Conservation (phyloP, 2,113 vertebrate species). For the cat (Felis catus) region F.catus_Fca126_mat1.0 CM031419.1:103729501-103730000, state of each 20-base stretch:
- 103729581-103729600: not conserved
- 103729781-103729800: not conserved
- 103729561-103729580: not conserved
- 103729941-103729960: conserved; percentile 5
- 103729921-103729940: not conserved
- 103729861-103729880: not conserved
- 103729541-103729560: not conserved
- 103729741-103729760: not conserved
- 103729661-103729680: not conserved
- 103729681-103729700: not conserved
- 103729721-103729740: not conserved
- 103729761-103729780: not conserved
- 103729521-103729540: not conserved
- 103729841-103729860: not conserved
- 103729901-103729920: not conserved
- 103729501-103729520: not conserved
- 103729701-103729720: not conserved
- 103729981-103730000: not conserved
- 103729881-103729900: not conserved
- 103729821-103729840: not conserved
- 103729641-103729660: not conserved
- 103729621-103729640: not conserved
- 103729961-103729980: not conserved
- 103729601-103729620: not conserved
- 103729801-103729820: not conserved